Conservation (phyloP, 2,797 vertebrate species). For the Eurystomus glaucurus region DNA sequence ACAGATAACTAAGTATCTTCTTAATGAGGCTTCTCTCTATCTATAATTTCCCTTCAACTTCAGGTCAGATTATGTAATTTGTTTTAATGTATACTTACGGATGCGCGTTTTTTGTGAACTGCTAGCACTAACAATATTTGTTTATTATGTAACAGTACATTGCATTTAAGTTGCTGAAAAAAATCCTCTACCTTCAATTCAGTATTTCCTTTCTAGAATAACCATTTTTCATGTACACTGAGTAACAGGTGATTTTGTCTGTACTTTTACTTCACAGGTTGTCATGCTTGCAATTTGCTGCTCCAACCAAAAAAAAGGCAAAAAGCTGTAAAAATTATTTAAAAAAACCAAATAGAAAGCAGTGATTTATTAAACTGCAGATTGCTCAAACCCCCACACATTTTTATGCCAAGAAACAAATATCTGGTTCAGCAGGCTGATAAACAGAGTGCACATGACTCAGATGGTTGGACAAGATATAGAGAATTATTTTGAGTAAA, state of each 20-base stretch:
- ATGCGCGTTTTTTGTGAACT: neutral
- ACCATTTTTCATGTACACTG: neutral
- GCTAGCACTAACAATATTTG: neutral
- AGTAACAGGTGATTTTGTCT: neutral
- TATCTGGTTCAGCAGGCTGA: constrained; percentile 42
- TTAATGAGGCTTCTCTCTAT: neutral
- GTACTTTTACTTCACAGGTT: neutral
- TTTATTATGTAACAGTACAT: neutral
- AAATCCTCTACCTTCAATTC: neutral
- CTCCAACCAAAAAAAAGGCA: neutral
- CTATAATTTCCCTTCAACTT: neutral
- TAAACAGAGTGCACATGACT: constrained; percentile 20
- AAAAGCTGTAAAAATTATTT: neutral
- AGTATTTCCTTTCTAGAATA: neutral
- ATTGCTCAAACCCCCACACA: neutral
- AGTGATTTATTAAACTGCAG: constrained; percentile 31
- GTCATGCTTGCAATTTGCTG: neutral
- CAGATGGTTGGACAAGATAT: neutral
- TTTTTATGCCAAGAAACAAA: constrained; percentile 38
- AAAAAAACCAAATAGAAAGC: neutral
- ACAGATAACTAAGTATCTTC: neutral
- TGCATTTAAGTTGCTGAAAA: neutral
- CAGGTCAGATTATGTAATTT: neutral
- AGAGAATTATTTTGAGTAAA: neutral
- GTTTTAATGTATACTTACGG: neutral